These are phyloP conservation scores for Miichthys miiuy DNA, from an alignment of 2,797 vertebrate species.

Conservation along the genomic window DNA sequence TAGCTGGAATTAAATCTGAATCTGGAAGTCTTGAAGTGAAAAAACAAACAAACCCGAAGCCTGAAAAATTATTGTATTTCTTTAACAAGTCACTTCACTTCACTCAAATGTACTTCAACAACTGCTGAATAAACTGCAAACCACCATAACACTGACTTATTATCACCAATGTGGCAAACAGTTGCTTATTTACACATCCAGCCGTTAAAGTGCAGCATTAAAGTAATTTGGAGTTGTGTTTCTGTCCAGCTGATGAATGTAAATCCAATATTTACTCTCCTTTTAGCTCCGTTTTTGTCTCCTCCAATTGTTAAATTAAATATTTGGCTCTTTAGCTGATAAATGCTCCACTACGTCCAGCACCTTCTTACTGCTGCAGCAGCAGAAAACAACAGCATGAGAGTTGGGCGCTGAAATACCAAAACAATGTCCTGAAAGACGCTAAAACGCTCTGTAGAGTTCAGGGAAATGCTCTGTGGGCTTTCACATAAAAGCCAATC, in stretches of 20 bases:
- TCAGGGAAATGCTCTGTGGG: not conserved
- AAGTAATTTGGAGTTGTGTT: not conserved
- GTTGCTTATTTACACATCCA: not conserved
- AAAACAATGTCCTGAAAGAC: not conserved
- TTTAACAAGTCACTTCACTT: too few relatives aligned
- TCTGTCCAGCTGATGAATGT: slow-evolving; percentile 3
- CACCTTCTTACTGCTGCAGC: not conserved
- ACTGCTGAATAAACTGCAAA: not conserved
- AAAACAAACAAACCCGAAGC: too few relatives aligned
- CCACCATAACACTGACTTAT: not conserved
- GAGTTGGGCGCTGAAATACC: not conserved
- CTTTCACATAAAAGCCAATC: not conserved
- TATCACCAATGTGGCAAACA: not conserved
- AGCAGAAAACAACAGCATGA: not conserved
- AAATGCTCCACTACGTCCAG: slow-evolving; percentile 5
- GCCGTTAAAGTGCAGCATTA: not conserved
- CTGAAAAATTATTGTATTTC: too few relatives aligned
- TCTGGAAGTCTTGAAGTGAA: too few relatives aligned
- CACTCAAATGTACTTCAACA: not conserved
- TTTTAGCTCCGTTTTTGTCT: not conserved
- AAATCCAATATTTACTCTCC: not conserved
- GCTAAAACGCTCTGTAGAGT: not conserved
- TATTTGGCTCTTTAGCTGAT: not conserved
- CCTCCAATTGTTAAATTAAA: not conserved
- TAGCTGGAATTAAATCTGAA: too few relatives aligned